These are phyloP conservation scores for Tetranychus truncatus DNA, from an alignment of 2,888 invertebrate species.

Conservation along the genomic window DNA sequence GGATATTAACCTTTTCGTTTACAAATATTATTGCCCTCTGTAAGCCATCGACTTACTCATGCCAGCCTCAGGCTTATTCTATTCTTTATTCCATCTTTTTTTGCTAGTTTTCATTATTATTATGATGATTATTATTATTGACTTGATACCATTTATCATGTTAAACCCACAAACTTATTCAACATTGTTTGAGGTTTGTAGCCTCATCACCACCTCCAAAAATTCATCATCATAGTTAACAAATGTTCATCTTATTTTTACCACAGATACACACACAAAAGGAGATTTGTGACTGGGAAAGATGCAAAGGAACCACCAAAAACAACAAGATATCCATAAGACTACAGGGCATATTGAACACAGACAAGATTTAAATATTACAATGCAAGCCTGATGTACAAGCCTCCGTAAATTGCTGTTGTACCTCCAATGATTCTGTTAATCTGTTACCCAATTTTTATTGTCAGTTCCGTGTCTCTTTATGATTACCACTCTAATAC, in stretches of 20 bases:
- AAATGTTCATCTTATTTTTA: neutral
- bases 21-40: neutral
- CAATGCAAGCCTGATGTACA: neutral
- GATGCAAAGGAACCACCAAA: neutral
- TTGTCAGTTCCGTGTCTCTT: neutral
- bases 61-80: neutral
- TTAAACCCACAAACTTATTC: constrained; percentile 1
- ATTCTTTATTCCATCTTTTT: neutral
- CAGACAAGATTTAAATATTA: neutral
- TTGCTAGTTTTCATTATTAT: neutral
- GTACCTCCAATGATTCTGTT: neutral
- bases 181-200: neutral
- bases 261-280: neutral
- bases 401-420: neutral
- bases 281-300: neutral
- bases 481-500: neutral
- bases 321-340: neutral
- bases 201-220: neutral
- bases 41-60: neutral
- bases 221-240: neutral
- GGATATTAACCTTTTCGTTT: neutral
- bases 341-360: neutral
- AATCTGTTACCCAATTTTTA: neutral
- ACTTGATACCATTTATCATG: neutral
- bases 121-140: neutral